Percentiles rank a stretch among this genome's conserved stretches.
These are phyloP conservation scores for Gonioctena quinquepunctata DNA, from an alignment of 1,140 invertebrate genomes.

Conservation along the genomic window DNA sequence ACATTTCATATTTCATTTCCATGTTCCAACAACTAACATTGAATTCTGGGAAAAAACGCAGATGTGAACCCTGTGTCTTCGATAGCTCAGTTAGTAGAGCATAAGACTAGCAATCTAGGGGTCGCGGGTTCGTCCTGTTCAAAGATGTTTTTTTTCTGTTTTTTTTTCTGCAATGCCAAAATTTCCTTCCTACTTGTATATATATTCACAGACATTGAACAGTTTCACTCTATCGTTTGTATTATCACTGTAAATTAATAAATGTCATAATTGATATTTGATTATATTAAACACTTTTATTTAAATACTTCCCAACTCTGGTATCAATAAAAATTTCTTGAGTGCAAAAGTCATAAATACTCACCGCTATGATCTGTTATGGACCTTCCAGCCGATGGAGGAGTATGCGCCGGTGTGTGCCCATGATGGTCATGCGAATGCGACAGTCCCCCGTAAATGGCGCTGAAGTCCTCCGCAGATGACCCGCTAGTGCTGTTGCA, in stretches of 20 bases:
- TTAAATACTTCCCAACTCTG: too few relatives aligned
- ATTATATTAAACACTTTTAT: background rate
- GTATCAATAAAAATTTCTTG: background rate
- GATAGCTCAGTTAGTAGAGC: too few relatives aligned
- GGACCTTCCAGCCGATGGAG: conserved; percentile 59
- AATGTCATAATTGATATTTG: background rate
- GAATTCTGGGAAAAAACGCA: too few relatives aligned
- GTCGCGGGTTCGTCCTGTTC: too few relatives aligned
- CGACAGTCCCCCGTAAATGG: conserved; percentile 68
- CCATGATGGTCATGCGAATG: conserved; percentile 56
- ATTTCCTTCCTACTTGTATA: too few relatives aligned
- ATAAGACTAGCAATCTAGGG: too few relatives aligned
- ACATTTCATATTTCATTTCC: too few relatives aligned
- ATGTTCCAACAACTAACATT: too few relatives aligned
- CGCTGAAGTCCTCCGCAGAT: conserved; percentile 79
- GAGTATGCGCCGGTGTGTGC: conserved; percentile 67
- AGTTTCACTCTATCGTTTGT: too few relatives aligned
- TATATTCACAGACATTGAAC: background rate
- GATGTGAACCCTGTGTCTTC: too few relatives aligned
- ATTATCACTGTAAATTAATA: too few relatives aligned
- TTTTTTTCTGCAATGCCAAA: too few relatives aligned
- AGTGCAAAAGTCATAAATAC: conserved; percentile 1
- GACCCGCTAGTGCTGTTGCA: conserved; percentile 72
- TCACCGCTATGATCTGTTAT: conserved; percentile 65
- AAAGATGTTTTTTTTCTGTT: background rate